Evolutionary conservation across 37 sponge, comb jelly and placozoan genomes (phyloP), one percentile per base, ranked within the genome.

Genomic region (Spongilla lacustris): DNA sequence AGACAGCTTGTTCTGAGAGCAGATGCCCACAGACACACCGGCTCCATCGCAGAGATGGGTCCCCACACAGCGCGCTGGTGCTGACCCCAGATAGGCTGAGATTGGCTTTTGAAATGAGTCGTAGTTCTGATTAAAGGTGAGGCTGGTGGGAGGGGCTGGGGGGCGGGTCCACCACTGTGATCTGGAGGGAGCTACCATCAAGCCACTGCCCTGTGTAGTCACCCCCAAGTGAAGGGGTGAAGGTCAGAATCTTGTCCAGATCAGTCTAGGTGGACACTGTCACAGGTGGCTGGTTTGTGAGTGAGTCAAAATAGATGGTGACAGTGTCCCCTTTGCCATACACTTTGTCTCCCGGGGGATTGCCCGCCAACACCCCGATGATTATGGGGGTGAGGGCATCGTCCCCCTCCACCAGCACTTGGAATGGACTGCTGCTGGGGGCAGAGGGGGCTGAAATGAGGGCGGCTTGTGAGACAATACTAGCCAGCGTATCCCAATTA

Each of bases 151-250:
- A 8, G 35, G 25, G 5, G 68, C 27, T 35, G 87, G 91, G 8
- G 38, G 66, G 73, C 0, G 74, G 33, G 71, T 82, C 82, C 12
- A 89, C 83, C 24, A 97, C 88, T 8, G 91, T 92, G 35, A 97
- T 90, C 30, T 84, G 74, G 12, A 97, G 71, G 22, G 67, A 35
- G 27, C 79, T 83, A 0, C 84, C 69, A 46, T 79, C 25, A 17
- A 89, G 31, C 97, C 97, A 97, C 36, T 31, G 22, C 34, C 97
- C 95, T 17, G 50, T 76, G 75, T 97, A 97, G 68, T 87, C 66
- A 4, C 34, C 35, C 8, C 93, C 97, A 29, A 94, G 83, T 4
- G 85, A 46, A 12, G 97, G 95, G 31, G 77, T 73, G 73, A 94
- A 92, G 13, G 76, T 48, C 41, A 97, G 90, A 1, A 97, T 92